phyloP scores from a whole-genome alignment of 23 tunicate genomes.

The Styela clava region DNA sequence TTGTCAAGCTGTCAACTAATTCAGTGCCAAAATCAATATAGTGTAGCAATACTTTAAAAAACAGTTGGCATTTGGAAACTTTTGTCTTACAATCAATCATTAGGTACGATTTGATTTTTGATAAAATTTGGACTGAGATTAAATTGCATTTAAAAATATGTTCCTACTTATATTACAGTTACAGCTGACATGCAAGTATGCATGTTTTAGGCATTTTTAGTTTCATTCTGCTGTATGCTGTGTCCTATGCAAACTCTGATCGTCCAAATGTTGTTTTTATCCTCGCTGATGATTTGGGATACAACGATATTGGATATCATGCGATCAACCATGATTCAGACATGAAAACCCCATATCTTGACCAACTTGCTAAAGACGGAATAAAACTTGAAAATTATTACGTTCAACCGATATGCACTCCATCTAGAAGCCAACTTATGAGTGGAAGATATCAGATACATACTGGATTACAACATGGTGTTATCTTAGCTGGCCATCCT shows the following conservation, averaged over 20 bases:
- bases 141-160: too few species aligned
- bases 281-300: slow-evolving; percentile 78
- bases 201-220: background rate
- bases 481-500: slow-evolving; percentile 48
- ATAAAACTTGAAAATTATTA: slow-evolving; percentile 79
- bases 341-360: slow-evolving; percentile 82
- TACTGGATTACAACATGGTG: slow-evolving; percentile 82
- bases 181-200: too few species aligned
- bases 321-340: slow-evolving; percentile 43
- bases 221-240: too few species aligned
- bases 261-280: slow-evolving; percentile 59
- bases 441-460: slow-evolving; percentile 90
- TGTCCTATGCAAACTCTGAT: background rate
- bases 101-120: too few species aligned
- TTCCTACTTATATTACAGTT: too few species aligned
- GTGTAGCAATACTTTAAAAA: too few species aligned
- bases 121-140: too few species aligned
- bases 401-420: slow-evolving; percentile 91
- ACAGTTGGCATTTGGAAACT: too few species aligned
- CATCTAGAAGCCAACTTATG: slow-evolving; percentile 77
- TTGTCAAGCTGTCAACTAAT: too few species aligned
- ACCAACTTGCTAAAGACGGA: slow-evolving; percentile 57
- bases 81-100: too few species aligned
- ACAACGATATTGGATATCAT: slow-evolving; percentile 83
- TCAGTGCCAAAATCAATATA: too few species aligned